phyloP scores from a whole-genome alignment of 2,888 invertebrate species.

The Apoderus coryli region DNA sequence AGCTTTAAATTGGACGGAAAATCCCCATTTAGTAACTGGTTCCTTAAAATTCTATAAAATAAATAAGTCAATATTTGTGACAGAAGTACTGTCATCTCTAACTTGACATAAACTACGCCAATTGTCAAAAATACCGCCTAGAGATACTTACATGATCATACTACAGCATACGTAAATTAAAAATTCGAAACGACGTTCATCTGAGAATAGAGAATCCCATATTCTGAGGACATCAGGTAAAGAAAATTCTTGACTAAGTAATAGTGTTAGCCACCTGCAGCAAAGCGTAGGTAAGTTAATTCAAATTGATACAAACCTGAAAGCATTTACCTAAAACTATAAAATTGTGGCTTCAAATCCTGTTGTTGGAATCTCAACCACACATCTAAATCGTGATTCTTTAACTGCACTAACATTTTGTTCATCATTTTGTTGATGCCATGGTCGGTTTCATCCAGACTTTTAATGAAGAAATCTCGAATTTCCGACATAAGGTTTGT shows the following conservation, averaged over 20 bases:
- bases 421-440: constrained; percentile 88
- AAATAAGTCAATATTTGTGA: constrained; percentile 4
- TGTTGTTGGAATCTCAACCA: constrained; percentile 65
- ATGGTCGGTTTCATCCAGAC: constrained; percentile 81
- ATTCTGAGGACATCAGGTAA: constrained; percentile 92
- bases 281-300: constrained; percentile 15
- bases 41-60: constrained; percentile 55
- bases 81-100: neutral
- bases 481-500: constrained; percentile 97
- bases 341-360: constrained; percentile 89
- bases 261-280: constrained; percentile 82
- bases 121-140: constrained; percentile 1
- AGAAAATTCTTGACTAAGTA: constrained; percentile 94
- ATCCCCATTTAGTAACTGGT: constrained; percentile 72
- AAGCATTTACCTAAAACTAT: constrained; percentile 63
- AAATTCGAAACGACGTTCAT: constrained; percentile 77
- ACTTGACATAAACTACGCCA: constrained; percentile 1
- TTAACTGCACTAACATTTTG: constrained; percentile 60
- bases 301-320: neutral
- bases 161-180: constrained; percentile 88
- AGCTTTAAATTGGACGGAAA: constrained; percentile 91
- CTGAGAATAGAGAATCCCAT: constrained; percentile 95
- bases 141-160: constrained; percentile 81
- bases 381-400: constrained; percentile 60
- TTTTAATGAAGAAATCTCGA: constrained; percentile 92